phyloP scores from a whole-genome alignment of 2,888 invertebrate species.

The Limnephilus auricula region DNA sequence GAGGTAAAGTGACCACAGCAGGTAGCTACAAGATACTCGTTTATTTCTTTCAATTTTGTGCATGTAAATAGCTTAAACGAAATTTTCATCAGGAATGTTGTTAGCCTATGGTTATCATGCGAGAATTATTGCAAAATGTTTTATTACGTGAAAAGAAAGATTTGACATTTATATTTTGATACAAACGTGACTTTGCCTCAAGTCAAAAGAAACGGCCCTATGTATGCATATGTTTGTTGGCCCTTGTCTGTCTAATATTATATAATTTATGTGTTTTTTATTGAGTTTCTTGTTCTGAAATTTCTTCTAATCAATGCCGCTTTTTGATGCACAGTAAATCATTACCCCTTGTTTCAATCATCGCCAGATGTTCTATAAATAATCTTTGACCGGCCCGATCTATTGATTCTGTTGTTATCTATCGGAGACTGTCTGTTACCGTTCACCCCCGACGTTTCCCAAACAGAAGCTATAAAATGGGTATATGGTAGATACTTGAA shows the following conservation, averaged over 20 bases:
- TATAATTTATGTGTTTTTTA: not conserved
- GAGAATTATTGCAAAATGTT: not conserved
- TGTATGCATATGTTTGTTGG: too few relatives aligned
- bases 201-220: not conserved
- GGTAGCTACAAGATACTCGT: not conserved
- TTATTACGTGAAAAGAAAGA: constrained; percentile 27
- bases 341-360: not conserved
- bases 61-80: not conserved
- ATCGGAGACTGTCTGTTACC: not conserved
- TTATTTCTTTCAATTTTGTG: not conserved
- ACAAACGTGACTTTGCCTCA: not conserved
- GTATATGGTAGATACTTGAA: not conserved
- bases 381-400: not conserved
- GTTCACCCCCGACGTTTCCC: not conserved
- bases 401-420: not conserved
- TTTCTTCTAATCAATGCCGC: not conserved
- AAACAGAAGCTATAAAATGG: constrained; percentile 20
- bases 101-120: not conserved
- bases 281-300: not conserved
- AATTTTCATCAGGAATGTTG: not conserved
- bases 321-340: not conserved
- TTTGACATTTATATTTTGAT: constrained; percentile 31
- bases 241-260: not conserved
- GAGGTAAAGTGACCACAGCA: not conserved
- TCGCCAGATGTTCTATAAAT: not conserved